phyloP scores from a whole-genome alignment of 2,888 invertebrate species.

The Labia minor region DNA sequence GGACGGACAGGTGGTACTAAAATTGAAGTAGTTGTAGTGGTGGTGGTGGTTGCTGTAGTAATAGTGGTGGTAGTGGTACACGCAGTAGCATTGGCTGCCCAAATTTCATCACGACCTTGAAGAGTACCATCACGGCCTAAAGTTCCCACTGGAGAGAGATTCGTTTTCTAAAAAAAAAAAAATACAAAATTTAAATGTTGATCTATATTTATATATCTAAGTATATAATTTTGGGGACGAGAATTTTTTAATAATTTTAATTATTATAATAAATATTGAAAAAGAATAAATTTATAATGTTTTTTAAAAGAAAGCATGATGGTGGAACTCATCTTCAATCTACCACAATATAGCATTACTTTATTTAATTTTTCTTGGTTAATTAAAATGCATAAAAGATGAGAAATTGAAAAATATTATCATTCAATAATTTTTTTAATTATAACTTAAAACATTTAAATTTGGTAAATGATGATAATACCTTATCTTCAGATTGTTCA shows the following conservation, averaged over 20 bases:
- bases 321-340: too few relatives aligned
- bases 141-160: constrained; percentile 24
- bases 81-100: constrained; percentile 28
- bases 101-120: constrained; percentile 30
- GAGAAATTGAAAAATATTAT: too few relatives aligned
- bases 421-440: too few relatives aligned
- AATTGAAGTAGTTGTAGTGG: background rate
- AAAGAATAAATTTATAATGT: too few relatives aligned
- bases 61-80: background rate
- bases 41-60: background rate
- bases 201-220: too few relatives aligned
- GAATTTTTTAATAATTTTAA: too few relatives aligned
- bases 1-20: background rate
- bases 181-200: background rate
- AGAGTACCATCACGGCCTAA: constrained; percentile 30
- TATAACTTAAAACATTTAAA: background rate
- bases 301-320: too few relatives aligned
- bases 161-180: background rate
- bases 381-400: too few relatives aligned
- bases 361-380: too few relatives aligned
- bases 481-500: background rate
- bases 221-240: too few relatives aligned
- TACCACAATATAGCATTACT: too few relatives aligned
- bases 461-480: background rate
- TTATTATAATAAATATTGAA: too few relatives aligned